A percentile compares a stretch with the other conserved stretches of the same genome.
phyloP scores from a whole-genome alignment of 1,140 invertebrate genomes.

The Ladona fulva region DNA sequence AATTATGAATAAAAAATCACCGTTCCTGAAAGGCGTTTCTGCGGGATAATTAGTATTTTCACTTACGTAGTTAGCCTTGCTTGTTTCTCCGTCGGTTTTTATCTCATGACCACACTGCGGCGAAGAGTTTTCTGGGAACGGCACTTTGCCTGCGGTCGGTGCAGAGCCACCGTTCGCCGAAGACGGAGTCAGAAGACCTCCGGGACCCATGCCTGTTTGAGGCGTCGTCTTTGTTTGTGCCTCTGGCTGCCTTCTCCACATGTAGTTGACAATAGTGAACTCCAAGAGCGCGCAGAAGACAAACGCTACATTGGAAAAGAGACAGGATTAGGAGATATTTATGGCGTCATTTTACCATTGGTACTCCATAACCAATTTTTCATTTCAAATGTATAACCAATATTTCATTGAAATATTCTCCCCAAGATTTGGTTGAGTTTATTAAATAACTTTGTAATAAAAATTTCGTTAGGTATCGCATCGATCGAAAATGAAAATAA shows the following conservation, averaged over 20 bases:
- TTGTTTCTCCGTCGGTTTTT: not conserved
- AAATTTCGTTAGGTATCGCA: no score
- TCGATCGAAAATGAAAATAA: no score
- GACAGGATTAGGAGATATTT: no score
- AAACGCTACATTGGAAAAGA: constrained; percentile 30
- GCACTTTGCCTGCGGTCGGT: not conserved
- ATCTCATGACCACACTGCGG: not conserved
- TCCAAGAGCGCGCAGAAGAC: constrained; percentile 44
- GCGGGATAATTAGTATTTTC: no score
- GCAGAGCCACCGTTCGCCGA: not conserved
- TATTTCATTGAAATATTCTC: no score
- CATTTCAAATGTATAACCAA: no score
- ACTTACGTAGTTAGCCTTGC: not conserved
- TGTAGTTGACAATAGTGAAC: constrained; percentile 43
- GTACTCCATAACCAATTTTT: no score
- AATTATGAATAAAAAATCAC: no score
- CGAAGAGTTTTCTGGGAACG: not conserved
- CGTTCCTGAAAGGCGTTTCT: no score
- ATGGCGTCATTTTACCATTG: no score
- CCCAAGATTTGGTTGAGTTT: no score
- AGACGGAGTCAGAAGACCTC: not conserved
- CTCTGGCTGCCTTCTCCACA: constrained; percentile 35
- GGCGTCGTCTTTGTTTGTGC: not conserved
- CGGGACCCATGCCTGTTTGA: not conserved
- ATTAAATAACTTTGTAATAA: no score